Evolutionary conservation across 2,888 invertebrate species (phyloP).

Genomic region (Daptonema setosum): DNA sequence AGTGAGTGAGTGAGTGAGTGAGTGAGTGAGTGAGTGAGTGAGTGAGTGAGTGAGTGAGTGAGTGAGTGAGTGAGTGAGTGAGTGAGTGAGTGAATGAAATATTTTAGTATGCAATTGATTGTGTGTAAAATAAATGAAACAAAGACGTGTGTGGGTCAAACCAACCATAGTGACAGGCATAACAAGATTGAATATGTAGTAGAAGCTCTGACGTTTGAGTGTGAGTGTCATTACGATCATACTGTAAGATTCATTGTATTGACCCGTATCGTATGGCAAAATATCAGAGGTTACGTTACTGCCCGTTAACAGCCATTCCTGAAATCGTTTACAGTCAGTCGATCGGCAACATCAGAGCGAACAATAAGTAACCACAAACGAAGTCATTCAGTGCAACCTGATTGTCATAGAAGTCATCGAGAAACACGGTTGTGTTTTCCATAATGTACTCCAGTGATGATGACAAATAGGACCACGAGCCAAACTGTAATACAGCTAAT

Average conservation of each 20-base stretch:
- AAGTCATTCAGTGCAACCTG: constrained; percentile 16
- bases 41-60: too few species aligned
- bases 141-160: not conserved
- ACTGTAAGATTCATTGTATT: constrained; percentile 21
- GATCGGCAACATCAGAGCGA: not conserved
- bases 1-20: too few species aligned
- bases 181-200: constrained; percentile 36
- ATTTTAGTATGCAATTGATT: too few species aligned
- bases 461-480: constrained; percentile 25
- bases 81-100: too few species aligned
- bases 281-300: not conserved
- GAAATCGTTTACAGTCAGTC: too few species aligned
- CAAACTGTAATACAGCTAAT: constrained; percentile 21
- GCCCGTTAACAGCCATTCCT: constrained; percentile 5
- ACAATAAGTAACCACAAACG: not conserved
- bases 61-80: too few species aligned
- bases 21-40: too few species aligned
- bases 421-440: constrained; percentile 17
- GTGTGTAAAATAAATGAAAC: not conserved
- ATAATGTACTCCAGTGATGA: constrained; percentile 17
- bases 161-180: constrained; percentile 33
- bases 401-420: constrained; percentile 26
- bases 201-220: constrained; percentile 30
- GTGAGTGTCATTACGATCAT: constrained; percentile 19
- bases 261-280: constrained; percentile 9